phyloP scores from a whole-genome alignment of 2,888 invertebrate species.

The Drosophila greeni region DNA sequence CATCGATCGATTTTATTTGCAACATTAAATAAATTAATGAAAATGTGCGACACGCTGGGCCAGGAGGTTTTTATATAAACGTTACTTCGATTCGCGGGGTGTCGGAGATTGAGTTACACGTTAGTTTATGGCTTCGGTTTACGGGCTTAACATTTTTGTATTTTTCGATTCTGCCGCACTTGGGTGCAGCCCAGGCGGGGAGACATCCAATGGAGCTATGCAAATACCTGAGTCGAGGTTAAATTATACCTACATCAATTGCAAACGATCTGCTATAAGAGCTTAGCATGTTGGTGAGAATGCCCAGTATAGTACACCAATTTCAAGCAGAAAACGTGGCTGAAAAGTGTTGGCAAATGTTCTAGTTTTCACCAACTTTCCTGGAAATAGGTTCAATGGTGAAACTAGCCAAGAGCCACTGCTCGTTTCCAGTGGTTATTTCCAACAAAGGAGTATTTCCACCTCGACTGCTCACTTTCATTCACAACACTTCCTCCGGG shows the following conservation, averaged over 20 bases:
- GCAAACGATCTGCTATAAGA: background rate
- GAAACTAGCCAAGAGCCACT: no score
- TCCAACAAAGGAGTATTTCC: constrained; percentile 56
- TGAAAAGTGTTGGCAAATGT: background rate
- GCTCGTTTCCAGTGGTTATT: background rate
- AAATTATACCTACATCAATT: background rate
- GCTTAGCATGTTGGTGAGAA: background rate
- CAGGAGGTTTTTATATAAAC: constrained; percentile 14
- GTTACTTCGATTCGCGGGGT: background rate
- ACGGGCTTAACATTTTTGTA: background rate
- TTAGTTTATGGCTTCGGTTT: background rate
- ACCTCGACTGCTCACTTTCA: constrained; percentile 29
- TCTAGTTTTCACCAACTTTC: no score
- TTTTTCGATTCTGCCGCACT: background rate
- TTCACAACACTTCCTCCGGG: constrained; percentile 12
- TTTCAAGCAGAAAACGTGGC: background rate
- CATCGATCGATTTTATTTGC: constrained; percentile 20
- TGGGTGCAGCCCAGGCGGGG: background rate
- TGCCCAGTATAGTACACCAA: background rate
- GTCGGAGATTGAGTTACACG: background rate
- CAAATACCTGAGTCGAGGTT: background rate
- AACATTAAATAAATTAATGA: constrained; percentile 54
- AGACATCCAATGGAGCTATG: background rate
- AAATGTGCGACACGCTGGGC: constrained; percentile 60
- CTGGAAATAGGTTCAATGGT: no score